phyloP scores from a whole-genome alignment of 2,797 vertebrate genomes.

The Gymnocypris eckloni region DNA sequence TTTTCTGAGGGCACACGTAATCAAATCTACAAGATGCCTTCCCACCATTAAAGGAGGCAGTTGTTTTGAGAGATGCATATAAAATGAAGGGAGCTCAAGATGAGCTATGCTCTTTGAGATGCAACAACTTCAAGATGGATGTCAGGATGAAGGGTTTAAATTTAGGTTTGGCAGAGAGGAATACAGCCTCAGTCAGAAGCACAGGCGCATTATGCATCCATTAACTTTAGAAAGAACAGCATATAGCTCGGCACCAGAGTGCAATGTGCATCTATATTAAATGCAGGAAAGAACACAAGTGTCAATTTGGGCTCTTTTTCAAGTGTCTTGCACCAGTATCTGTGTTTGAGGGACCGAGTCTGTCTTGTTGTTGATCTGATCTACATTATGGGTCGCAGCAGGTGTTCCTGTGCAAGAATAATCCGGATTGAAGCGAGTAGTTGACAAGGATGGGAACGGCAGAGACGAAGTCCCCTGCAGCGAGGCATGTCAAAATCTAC shows the following conservation, averaged over 20 bases:
- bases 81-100: constrained; percentile 37
- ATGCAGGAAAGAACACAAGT: constrained; percentile 8
- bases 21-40: constrained; percentile 48
- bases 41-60: constrained; percentile 23
- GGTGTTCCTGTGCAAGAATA: constrained; percentile 41
- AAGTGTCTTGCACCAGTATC: background rate
- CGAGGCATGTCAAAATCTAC: constrained; percentile 15
- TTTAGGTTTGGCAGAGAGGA: constrained; percentile 23
- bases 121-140: constrained; percentile 24
- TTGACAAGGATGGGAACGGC: constrained; percentile 33
- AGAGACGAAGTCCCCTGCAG: constrained; percentile 28
- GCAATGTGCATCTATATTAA: constrained; percentile 23
- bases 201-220: constrained; percentile 25
- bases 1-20: constrained; percentile 43
- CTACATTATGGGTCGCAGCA: constrained; percentile 34
- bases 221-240: constrained; percentile 33
- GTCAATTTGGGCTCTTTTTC: constrained; percentile 22
- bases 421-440: constrained; percentile 43
- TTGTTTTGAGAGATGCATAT: constrained; percentile 36
- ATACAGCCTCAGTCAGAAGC: constrained; percentile 25
- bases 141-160: constrained; percentile 41
- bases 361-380: constrained; percentile 33
- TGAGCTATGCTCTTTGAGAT: constrained; percentile 38
- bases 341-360: background rate
- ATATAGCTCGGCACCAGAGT: background rate